phyloP scores from a whole-genome alignment of 1,140 invertebrate species.

The Gryon sp. region DNA sequence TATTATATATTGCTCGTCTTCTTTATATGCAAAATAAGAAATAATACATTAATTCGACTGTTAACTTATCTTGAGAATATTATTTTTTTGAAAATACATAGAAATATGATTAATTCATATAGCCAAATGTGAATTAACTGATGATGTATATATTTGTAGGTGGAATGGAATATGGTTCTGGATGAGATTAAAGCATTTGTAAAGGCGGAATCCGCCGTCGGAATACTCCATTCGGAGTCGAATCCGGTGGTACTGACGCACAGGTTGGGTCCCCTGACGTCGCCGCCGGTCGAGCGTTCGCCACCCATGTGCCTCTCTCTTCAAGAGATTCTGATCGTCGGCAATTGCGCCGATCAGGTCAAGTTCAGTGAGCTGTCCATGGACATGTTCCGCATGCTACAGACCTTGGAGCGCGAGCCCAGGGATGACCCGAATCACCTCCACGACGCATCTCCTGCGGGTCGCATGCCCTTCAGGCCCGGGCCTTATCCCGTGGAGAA shows the following conservation, averaged over 20 bases:
- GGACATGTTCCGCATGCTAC: constrained; percentile 99
- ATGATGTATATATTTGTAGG: constrained; percentile 56
- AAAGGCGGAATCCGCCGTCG: constrained; percentile 93
- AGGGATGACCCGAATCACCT: constrained; percentile 90
- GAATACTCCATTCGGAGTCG: constrained; percentile 91
- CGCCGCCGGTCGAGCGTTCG: constrained; percentile 92
- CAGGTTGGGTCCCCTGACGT: constrained; percentile 90
- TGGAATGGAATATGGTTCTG: constrained; percentile 96
- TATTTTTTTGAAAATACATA: no score
- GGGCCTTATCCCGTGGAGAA: constrained; percentile 85
- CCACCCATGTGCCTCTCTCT: constrained; percentile 91
- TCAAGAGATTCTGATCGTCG: constrained; percentile 97
- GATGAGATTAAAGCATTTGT: constrained; percentile 97
- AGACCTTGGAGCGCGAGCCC: constrained; percentile 95
- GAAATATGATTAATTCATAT: no score
- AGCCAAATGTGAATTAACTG: no score
- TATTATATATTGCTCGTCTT: no score
- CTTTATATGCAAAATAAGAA: no score
- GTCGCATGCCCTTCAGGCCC: constrained; percentile 84
- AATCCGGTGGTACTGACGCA: constrained; percentile 91
- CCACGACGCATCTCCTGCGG: constrained; percentile 92
- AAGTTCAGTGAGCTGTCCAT: constrained; percentile 98
- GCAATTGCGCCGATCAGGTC: constrained; percentile 96
- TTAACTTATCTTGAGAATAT: no score
- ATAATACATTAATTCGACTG: no score